Base-by-base conservation (phyloP, 2,888 invertebrate genomes). In the Callyntrura sp. region DNA sequence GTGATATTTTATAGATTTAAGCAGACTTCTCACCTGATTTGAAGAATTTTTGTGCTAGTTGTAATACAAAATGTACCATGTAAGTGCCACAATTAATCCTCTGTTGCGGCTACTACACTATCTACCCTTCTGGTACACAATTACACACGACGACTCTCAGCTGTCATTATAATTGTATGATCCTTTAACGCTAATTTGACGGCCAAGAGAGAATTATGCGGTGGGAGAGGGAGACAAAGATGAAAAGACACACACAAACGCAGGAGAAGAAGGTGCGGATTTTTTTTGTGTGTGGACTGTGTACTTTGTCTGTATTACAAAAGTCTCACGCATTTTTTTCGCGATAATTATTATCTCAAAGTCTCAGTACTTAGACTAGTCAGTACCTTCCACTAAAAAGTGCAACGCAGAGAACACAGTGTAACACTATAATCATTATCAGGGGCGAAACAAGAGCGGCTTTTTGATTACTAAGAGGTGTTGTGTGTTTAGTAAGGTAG, bases 21-120 rank as follows among this genome's bases (percentile, higher is more conserved):
- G n/a, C 81, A 51, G 55, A 45, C 87, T 87, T 87, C 60, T 81
- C 81, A 70, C 70, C 57, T 68, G 87, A 87, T 87, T 87, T 70
- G 48, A 70, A 35, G 20, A 20, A 28, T 23, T 11, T 35, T 65
- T 25, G 25, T 11, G 17, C 11, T 11, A n/a, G 51, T n/a, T 51
- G 25, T 35, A 35, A 6, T 35, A 35, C 2, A 35, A 20, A 2
- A 62, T 1, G 2, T 11, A 5, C 3, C 17, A 23, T n/a, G 62
- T n/a, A 62, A 9, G 2, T 11, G 20, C 3, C 17, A 23, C 3
- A 17, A 62, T 35, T 35, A 35, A 35, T 35, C 35, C 35, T 35
- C 6, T 35, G 35, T 35, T 2, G 35, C 35, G 35, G 55, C 55
- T 17, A n/a, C 20, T 60, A 12, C 60, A 20, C 60, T 60, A 20